These are phyloP conservation scores for Chorisops tibialis DNA, from an alignment of 2,888 invertebrate species.

Conservation along the genomic window DNA sequence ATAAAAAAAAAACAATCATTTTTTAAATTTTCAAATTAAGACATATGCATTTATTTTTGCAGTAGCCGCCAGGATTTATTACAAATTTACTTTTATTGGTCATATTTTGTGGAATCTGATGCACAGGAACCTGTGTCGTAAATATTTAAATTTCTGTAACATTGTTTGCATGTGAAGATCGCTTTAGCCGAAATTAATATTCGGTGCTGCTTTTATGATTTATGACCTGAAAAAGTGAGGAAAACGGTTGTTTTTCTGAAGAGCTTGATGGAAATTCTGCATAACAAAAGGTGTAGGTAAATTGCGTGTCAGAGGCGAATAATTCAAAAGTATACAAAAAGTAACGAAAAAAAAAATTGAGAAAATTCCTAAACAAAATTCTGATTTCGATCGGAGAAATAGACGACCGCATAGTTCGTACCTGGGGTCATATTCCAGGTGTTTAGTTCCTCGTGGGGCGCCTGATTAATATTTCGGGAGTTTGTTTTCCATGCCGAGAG, in stretches of 20 bases:
- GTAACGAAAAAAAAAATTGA: no score
- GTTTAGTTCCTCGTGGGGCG: background rate
- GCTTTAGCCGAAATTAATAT: slow-evolving; percentile 16
- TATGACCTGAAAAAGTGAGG: slow-evolving; percentile 10
- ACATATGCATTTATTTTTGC: no score
- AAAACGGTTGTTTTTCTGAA: slow-evolving; percentile 16
- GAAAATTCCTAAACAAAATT: slow-evolving; percentile 30
- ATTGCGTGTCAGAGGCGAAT: slow-evolving; percentile 29
- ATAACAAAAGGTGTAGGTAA: slow-evolving; percentile 13
- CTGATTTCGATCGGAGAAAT: slow-evolving; percentile 22
- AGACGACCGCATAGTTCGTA: background rate
- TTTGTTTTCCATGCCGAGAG: slow-evolving; percentile 8
- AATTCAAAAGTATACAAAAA: slow-evolving; percentile 30
- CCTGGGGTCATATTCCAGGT: no score
- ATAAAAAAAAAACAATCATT: no score
- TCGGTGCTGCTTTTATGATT: slow-evolving; percentile 23
- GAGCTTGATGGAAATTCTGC: slow-evolving; percentile 1
- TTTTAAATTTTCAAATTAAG: no score
- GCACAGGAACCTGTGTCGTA: no score
- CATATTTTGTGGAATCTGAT: no score
- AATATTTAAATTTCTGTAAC: no score
- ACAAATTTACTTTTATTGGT: no score
- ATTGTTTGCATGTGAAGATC: slow-evolving; percentile 10
- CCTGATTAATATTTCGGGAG: slow-evolving; percentile 21
- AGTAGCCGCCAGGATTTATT: no score